Conservation (phyloP, 2,797 vertebrate species). For the Myotis myotis region DNA sequence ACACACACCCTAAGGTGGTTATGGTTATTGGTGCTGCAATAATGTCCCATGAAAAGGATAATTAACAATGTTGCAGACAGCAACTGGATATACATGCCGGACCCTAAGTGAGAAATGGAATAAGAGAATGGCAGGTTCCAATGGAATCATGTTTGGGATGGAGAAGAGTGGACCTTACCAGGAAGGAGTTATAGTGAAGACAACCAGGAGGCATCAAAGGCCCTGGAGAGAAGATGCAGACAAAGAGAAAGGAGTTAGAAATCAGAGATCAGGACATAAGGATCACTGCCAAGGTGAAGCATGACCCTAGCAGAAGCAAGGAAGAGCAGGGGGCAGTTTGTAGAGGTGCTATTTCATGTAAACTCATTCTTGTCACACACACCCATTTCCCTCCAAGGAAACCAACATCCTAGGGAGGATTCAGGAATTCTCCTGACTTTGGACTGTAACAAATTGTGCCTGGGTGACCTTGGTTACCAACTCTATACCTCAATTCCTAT, state of each 20-base stretch:
- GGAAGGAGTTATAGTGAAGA: not conserved
- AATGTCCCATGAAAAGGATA: not conserved
- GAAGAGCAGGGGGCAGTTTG: fast-evolving
- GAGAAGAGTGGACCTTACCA: not conserved
- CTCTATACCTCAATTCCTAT: not conserved
- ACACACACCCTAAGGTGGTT: not conserved
- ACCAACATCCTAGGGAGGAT: not conserved
- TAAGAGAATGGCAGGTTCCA: not conserved
- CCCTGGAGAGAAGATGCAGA: not conserved
- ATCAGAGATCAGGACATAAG: not conserved
- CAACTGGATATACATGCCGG: not conserved
- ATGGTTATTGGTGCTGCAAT: not conserved
- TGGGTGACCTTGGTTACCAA: not conserved
- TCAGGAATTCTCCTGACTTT: not conserved
- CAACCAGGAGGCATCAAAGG: not conserved
- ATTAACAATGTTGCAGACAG: not conserved
- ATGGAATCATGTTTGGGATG: not conserved
- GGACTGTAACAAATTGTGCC: not conserved
- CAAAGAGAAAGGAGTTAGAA: not conserved
- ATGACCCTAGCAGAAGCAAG: not conserved
- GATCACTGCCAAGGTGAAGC: not conserved
- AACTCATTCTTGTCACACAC: not conserved
- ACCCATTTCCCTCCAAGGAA: not conserved
- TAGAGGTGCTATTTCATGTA: fast-evolving
- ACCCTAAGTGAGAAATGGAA: not conserved